Base-by-base conservation (phyloP, 2,797 vertebrate genomes). In the Girardinus metallicus region DNA sequence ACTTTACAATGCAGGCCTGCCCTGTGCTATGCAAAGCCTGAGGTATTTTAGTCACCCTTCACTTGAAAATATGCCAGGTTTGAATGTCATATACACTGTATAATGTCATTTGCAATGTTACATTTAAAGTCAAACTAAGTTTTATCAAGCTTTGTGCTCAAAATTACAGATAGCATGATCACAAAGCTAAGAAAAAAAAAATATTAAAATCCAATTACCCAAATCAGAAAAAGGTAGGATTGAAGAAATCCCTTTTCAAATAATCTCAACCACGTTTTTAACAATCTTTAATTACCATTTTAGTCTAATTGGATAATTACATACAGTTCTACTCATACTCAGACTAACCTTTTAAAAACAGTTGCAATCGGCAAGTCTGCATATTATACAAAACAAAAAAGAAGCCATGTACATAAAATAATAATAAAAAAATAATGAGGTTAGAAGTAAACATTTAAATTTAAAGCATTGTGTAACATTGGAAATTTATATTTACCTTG, bases 1-100 rank as follows among this genome's bases (percentile, higher is more conserved):
- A 90, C 89, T 91, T 93, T 91, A 93, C 89, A 85, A 89, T 80
- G 73, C 74, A n/a, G 77, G 80, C 78, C 88, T 80, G 78, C 86
- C 87, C 87, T 62, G 34, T 75, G 78, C 83, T 87, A 86, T 91
- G 85, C 84, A 83, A 90, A 75, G 29, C 73, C 82, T 90, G 77
- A 83, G 74, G 73, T 51, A 66, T 86, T 78, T 77, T 78, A 74
- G 74, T 81, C 81, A 85, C 83, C 81, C 82, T 77, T 68, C 39
- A 53, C 75, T 87, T 84, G 83, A 91, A 85, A 93, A 92, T 84
- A 83, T 84, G 84, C 81, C 90, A 91, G 75, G 53, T 83, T 70
- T 73, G 78, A 85, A 83, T 29, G 46, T 82, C 57, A 60, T 75
- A 81, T 71, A 29, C 72, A 57, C 66, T 43, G 18, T 13, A n/a